A percentile compares a stretch with the other conserved stretches of the same genome.
Evolutionary conservation across 2,797 vertebrate genomes (phyloP).

Genomic region (Labeo calbasu): DNA sequence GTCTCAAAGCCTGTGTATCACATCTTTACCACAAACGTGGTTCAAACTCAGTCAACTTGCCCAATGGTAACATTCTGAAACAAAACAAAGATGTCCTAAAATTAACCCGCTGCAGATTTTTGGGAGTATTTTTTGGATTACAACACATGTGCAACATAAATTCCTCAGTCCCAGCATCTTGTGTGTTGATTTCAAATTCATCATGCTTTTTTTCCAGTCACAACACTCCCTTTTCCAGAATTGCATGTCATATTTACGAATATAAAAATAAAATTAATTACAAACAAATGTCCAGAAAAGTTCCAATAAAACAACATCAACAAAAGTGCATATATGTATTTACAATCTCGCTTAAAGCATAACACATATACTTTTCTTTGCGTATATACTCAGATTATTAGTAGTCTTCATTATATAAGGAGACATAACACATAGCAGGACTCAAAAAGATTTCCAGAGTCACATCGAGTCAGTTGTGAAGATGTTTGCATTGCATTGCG

Average conservation of each 20-base stretch:
- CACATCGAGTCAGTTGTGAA: conserved; percentile 75
- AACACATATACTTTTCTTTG: conserved; percentile 80
- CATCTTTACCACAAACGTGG: not conserved
- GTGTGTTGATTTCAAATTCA: conserved; percentile 62
- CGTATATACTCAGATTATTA: conserved; percentile 80
- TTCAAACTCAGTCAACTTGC: not conserved
- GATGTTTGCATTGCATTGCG: conserved; percentile 77
- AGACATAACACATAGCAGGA: conserved; percentile 81
- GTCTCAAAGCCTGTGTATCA: conserved; percentile 5
- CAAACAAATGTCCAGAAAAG: conserved; percentile 70
- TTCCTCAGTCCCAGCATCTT: conserved; percentile 33
- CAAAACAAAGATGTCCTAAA: conserved; percentile 6
- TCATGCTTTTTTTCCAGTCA: conserved; percentile 73
- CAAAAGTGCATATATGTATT: conserved; percentile 81
- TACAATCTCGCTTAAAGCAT: conserved; percentile 77
- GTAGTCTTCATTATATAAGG: conserved; percentile 77
- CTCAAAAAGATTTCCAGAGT: conserved; percentile 74
- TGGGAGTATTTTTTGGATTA: conserved; percentile 18
- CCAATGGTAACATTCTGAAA: conserved; percentile 2
- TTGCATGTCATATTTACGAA: conserved; percentile 67
- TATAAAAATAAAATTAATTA: conserved; percentile 76
- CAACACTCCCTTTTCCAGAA: conserved; percentile 72
- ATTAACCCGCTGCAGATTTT: conserved; percentile 25
- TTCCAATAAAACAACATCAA: conserved; percentile 69
- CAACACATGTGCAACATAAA: conserved; percentile 51